Evolutionary conservation across 1,140 invertebrate species (phyloP).

Genomic region (Saccostrea echinata): DNA sequence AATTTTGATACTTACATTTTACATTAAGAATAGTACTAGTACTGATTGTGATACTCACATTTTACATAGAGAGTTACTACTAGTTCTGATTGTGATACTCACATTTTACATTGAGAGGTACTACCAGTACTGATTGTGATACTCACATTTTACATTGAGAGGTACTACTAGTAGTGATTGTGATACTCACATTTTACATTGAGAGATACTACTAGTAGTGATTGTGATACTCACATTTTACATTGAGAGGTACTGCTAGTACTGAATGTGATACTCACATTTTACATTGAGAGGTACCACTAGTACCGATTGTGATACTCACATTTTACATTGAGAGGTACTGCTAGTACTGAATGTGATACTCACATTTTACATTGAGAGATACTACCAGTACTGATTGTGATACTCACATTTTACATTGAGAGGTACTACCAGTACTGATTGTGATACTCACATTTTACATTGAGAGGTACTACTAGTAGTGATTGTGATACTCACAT

Average conservation of each 20-base stretch:
- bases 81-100: neutral
- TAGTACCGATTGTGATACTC: neutral
- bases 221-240: neutral
- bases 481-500: neutral
- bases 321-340: neutral
- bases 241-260: neutral
- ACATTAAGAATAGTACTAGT: no score
- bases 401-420: neutral
- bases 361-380: neutral
- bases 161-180: neutral
- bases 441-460: neutral
- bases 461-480: neutral
- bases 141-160: neutral
- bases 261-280: neutral
- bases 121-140: neutral
- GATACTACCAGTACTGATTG: neutral
- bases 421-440: neutral
- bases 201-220: neutral
- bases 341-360: neutral
- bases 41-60: no score
- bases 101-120: neutral
- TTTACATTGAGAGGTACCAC: neutral
- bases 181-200: neutral
- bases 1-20: no score
- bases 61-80: no score